phyloP scores from a whole-genome alignment of 2,888 invertebrate genomes.

The Eledone cirrhosa region DNA sequence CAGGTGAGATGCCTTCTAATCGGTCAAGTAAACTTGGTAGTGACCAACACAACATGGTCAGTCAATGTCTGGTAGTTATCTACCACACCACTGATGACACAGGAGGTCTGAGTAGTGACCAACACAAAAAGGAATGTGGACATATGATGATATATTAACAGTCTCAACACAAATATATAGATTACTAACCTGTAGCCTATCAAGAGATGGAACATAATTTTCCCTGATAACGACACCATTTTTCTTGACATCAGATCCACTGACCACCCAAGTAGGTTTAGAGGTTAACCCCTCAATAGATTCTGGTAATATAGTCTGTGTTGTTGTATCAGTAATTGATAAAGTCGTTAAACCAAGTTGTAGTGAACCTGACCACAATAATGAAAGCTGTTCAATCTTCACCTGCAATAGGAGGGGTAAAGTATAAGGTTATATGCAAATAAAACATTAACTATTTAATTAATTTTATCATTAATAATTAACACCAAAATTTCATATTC shows the following conservation, averaged over 20 bases:
- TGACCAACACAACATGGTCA: too few relatives aligned
- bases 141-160: too few relatives aligned
- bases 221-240: slow-evolving; percentile 76
- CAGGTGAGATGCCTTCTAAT: too few relatives aligned
- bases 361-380: slow-evolving; percentile 90
- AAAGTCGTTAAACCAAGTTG: slow-evolving; percentile 89
- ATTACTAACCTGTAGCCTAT: slow-evolving; percentile 76
- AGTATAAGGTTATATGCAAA: background rate
- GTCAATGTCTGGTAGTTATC: too few relatives aligned
- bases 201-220: slow-evolving; percentile 78
- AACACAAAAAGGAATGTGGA: too few relatives aligned
- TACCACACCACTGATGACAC: too few relatives aligned
- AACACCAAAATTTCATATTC: background rate
- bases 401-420: slow-evolving; percentile 53
- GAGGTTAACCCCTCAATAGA: slow-evolving; percentile 56
- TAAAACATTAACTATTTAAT: background rate
- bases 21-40: too few relatives aligned
- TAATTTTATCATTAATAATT: too few relatives aligned
- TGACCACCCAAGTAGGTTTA: slow-evolving; percentile 63
- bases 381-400: slow-evolving; percentile 85
- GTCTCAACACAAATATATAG: too few relatives aligned
- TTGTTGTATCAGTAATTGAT: slow-evolving; percentile 72
- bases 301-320: slow-evolving; percentile 67
- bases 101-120: too few relatives aligned
- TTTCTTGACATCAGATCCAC: slow-evolving; percentile 77